Percentiles rank a stretch among this genome's conserved stretches.
Conservation (phyloP, 2,113 vertebrate species). For the Bettongia penicillata region DNA sequence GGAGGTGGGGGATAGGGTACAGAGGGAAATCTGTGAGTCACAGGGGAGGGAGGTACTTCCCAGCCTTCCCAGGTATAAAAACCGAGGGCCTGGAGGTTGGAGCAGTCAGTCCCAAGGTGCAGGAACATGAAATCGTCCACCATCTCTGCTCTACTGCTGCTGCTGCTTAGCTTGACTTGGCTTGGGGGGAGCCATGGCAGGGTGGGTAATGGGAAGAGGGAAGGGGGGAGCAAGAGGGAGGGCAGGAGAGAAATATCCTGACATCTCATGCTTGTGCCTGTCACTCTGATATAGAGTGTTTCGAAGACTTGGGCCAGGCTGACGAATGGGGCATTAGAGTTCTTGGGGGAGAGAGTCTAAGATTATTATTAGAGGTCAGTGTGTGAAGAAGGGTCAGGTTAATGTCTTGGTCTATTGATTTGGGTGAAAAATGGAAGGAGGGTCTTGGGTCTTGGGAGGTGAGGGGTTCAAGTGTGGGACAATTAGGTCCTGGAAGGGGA, state of each 20-base stretch:
- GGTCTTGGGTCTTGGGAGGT: neutral
- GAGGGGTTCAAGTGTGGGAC: neutral
- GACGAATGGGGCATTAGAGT: neutral
- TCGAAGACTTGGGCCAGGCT: neutral
- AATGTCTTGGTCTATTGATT: neutral
- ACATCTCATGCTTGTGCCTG: neutral
- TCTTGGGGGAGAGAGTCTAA: neutral
- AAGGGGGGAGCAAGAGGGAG: neutral
- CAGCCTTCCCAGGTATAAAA: constrained; percentile 33
- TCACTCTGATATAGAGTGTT: neutral
- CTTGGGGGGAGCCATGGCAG: neutral
- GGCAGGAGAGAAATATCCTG: neutral
- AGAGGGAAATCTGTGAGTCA: constrained; percentile 43
- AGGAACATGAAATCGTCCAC: neutral
- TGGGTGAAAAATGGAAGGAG: neutral
- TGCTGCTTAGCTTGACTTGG: constrained; percentile 41
- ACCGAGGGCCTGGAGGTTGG: neutral
- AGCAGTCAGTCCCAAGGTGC: neutral
- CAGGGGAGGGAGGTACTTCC: neutral
- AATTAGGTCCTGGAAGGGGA: neutral
- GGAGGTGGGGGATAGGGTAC: neutral
- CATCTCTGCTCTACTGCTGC: constrained; percentile 15
- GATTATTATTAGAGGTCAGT: neutral
- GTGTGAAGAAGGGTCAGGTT: neutral
- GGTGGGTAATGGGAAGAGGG: constrained; percentile 20